Evolutionary conservation across 2,888 invertebrate genomes (phyloP).

Genomic region (Chalcis sispes): DNA sequence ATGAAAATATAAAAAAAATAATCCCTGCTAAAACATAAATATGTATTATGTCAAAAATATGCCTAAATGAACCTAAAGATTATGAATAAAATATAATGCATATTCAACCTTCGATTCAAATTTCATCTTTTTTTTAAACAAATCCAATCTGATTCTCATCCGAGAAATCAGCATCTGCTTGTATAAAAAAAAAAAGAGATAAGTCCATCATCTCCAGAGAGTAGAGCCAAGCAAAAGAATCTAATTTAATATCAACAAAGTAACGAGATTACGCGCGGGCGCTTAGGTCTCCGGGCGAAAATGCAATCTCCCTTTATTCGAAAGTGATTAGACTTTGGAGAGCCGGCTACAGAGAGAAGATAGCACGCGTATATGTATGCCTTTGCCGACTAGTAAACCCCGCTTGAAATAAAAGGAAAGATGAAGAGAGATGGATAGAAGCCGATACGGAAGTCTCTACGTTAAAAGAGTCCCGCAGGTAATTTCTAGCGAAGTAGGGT

Average conservation of each 20-base stretch:
- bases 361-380: background rate
- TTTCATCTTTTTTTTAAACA: no score
- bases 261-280: constrained; percentile 36
- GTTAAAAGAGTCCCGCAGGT: constrained; percentile 61
- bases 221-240: constrained; percentile 24
- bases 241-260: constrained; percentile 50
- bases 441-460: constrained; percentile 45
- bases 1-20: no score
- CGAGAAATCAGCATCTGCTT: constrained; percentile 23
- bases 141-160: constrained; percentile 27
- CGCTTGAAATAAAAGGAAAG: no score
- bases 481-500: constrained; percentile 57
- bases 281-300: constrained; percentile 30
- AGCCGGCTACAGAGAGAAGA: background rate
- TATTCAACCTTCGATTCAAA: background rate
- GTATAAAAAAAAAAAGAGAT: constrained; percentile 1
- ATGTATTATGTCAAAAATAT: no score
- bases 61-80: no score
- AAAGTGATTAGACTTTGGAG: constrained; percentile 55
- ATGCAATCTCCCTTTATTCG: constrained; percentile 56
- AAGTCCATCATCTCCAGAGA: background rate
- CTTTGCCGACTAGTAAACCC: no score
- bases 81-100: no score
- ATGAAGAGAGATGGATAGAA: constrained; percentile 4
- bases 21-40: no score